Base-by-base conservation (phyloP, 2,113 vertebrate species). In the Mionectes macconnelli region DNA sequence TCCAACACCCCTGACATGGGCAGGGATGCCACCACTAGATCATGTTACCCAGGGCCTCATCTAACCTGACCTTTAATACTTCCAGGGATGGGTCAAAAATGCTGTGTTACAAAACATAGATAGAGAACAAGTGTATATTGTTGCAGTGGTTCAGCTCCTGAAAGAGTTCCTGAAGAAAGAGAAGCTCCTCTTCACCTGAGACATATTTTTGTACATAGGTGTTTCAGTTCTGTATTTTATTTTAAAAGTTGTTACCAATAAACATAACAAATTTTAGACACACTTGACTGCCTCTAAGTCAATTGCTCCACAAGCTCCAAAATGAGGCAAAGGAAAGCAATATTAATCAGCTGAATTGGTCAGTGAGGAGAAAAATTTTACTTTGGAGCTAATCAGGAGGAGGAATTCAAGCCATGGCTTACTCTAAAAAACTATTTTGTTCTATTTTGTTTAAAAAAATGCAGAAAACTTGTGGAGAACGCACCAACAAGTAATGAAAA, bases 101-200 rank as follows among this genome's bases (percentile, higher is more conserved):
- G 2, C 12, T n/a, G 1, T 52, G 13, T 25, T 39, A 45, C 24
- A 39, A 62, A 62, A 27, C 4, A 22, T 0, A 47, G 33, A 53
- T 21, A 9, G 28, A 40, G 31, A 76, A 30, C 16, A 76, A 2
- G 3, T 9, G 2, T 62, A 11, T 49, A 16, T 16, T 40, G n/a
- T 8, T 62, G 49, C 19, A 89, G 31, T 1, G 6, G 28, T n/a
- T 80, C 45, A 53, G 28, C 4, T 86, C 40, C 44, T 40, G 37
- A 79, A 82, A 49, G 11, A 6, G 5, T 6, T 68, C 8, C 21
- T 37, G 42, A 44, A 67, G 59, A 55, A 64, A 50, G 40, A 78
- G 49, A 14, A 80, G 4, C 7, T 83, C 8, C 30, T 60, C 19
- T 73, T 86, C 44, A 76, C 8, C 12, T 37, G 21, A 31, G 11